Evolutionary conservation across 2,113 vertebrate genomes (phyloP).

Genomic region (Cranoglanis bouderius): DNA sequence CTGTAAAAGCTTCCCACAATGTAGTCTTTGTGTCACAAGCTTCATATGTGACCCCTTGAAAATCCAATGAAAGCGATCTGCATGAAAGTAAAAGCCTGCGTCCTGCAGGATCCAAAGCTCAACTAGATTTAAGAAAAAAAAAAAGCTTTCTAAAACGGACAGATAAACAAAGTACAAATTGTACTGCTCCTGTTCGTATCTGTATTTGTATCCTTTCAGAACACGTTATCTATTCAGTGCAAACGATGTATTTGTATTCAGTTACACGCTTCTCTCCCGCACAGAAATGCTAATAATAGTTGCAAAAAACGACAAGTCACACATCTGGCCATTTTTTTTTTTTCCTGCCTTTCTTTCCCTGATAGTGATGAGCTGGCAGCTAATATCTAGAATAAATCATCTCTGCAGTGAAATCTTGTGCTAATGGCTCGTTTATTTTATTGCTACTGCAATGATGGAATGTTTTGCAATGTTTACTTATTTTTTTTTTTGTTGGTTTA

Average conservation of each 20-base stretch:
- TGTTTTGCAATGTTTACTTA: neutral
- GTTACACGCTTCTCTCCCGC: neutral
- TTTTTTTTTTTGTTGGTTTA: neutral
- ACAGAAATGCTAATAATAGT: constrained; percentile 9
- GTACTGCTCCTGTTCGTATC: neutral
- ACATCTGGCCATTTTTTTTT: constrained; percentile 16
- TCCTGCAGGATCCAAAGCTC: neutral
- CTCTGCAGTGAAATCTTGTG: neutral
- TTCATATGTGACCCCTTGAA: neutral
- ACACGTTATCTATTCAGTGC: neutral
- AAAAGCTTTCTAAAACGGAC: no score
- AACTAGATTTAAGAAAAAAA: neutral
- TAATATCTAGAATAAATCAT: neutral
- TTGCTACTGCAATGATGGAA: neutral
- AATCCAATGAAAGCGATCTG: neutral
- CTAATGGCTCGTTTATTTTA: constrained; percentile 22
- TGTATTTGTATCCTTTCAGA: neutral
- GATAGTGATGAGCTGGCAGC: neutral
- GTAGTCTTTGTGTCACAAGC: neutral
- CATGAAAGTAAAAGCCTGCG: neutral
- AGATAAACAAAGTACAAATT: neutral
- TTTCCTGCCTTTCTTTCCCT: neutral
- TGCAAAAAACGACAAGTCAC: neutral
- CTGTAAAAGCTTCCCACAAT: neutral
- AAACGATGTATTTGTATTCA: neutral